phyloP scores from a whole-genome alignment of 2,113 vertebrate species.

The Oryctolagus cuniculus region DNA sequence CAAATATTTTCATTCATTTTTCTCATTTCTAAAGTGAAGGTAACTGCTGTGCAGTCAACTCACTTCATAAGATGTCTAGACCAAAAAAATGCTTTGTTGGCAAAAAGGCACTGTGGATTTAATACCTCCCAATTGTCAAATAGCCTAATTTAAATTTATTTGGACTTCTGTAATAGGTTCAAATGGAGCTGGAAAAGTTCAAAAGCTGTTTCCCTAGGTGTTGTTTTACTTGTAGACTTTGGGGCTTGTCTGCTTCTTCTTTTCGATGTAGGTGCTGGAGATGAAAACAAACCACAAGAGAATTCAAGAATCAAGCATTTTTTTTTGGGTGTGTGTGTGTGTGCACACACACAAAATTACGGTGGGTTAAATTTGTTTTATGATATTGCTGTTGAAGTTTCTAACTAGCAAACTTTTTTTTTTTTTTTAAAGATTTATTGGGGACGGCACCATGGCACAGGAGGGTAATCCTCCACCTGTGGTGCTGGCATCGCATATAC shows the following conservation, averaged over 20 bases:
- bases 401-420: not conserved
- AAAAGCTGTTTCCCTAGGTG: not conserved
- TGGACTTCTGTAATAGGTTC: constrained; percentile 6
- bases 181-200: not conserved
- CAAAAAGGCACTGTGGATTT: not conserved
- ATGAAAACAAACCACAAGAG: not conserved
- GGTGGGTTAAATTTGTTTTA: not conserved
- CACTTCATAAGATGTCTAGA: not conserved
- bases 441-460: too few relatives aligned
- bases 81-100: constrained; percentile 1
- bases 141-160: constrained; percentile 31
- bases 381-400: not conserved
- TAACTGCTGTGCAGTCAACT: not conserved
- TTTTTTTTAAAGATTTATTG: too few relatives aligned
- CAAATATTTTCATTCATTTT: not conserved
- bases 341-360: too few relatives aligned
- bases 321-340: too few relatives aligned
- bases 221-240: not conserved
- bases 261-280: not conserved
- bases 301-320: not conserved
- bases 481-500: too few relatives aligned
- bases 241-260: not conserved
- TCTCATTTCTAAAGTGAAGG: constrained; percentile 36
- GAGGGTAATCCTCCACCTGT: too few relatives aligned
- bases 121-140: not conserved